Percentiles rank a stretch among this genome's conserved stretches.
Evolutionary conservation across 2,113 vertebrate species (phyloP).

Genomic region (Hepsetus odoe): DNA sequence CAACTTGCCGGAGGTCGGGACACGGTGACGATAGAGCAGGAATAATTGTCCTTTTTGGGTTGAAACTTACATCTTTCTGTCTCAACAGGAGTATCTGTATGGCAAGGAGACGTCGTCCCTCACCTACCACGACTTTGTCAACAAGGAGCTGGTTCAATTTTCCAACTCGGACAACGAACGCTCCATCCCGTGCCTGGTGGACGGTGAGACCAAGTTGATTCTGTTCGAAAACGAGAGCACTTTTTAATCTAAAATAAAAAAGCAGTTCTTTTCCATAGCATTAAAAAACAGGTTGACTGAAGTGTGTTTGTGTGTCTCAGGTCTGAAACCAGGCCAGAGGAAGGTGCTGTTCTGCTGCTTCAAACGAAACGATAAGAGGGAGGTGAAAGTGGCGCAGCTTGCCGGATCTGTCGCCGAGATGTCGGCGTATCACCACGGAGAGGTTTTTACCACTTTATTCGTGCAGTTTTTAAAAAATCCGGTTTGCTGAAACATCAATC

Average conservation of each 20-base stretch:
- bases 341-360: conserved; percentile 95
- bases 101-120: conserved; percentile 83
- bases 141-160: conserved; percentile 95
- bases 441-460: conserved; percentile 64
- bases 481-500: too few species aligned
- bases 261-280: too few species aligned
- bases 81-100: conserved; percentile 88
- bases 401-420: conserved; percentile 97
- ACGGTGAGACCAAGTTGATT: conserved; percentile 77
- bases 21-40: too few species aligned
- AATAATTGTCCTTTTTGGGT: not conserved
- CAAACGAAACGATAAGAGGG: conserved; percentile 94
- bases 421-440: conserved; percentile 98
- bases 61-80: conserved; percentile 33
- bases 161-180: conserved; percentile 98
- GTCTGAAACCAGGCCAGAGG: conserved; percentile 96
- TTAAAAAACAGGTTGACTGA: too few species aligned
- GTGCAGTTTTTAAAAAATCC: too few species aligned
- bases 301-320: conserved; percentile 66
- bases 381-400: conserved; percentile 97
- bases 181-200: conserved; percentile 94
- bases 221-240: too few species aligned
- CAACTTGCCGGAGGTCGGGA: conserved; percentile 88
- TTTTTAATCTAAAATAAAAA: too few species aligned
- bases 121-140: conserved; percentile 95